Conservation (phyloP, 2,888 invertebrate genomes). For the Invenusta paracnida region DNA sequence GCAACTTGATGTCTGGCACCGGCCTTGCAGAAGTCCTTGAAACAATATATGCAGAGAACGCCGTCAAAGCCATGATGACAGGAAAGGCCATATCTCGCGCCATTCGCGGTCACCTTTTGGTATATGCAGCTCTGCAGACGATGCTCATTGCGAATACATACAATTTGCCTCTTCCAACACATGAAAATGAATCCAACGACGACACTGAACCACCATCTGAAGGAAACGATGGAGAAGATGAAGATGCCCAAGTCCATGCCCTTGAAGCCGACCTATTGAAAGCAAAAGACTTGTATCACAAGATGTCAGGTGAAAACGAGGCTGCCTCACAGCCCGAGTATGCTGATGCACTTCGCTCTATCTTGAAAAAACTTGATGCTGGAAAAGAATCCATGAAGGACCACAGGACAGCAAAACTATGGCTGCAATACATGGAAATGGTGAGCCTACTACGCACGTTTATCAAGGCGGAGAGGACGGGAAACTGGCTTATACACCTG, state of each 20-base stretch:
- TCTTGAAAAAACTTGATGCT: background rate
- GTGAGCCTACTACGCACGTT: background rate
- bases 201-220: background rate
- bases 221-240: background rate
- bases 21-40: conserved; percentile 49
- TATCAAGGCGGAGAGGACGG: conserved; percentile 43
- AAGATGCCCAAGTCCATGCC: background rate
- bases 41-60: conserved; percentile 48
- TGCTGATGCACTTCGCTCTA: background rate
- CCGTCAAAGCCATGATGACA: conserved; percentile 49
- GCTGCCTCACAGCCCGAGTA: background rate
- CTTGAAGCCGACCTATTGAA: background rate
- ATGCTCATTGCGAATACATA: background rate
- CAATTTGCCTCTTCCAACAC: background rate
- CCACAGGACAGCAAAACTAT: conserved; percentile 14
- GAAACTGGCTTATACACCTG: conserved; percentile 48
- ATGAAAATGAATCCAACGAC: background rate
- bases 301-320: background rate
- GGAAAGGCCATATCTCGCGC: conserved; percentile 48
- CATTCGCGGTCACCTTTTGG: conserved; percentile 48
- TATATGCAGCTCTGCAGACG: conserved; percentile 46
- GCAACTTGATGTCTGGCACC: conserved; percentile 47
- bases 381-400: background rate
- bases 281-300: conserved; percentile 6
- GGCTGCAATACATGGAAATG: background rate